These are phyloP conservation scores for Dolichomitus sp. DNA, from an alignment of 2,888 invertebrate species.

Conservation along the genomic window DNA sequence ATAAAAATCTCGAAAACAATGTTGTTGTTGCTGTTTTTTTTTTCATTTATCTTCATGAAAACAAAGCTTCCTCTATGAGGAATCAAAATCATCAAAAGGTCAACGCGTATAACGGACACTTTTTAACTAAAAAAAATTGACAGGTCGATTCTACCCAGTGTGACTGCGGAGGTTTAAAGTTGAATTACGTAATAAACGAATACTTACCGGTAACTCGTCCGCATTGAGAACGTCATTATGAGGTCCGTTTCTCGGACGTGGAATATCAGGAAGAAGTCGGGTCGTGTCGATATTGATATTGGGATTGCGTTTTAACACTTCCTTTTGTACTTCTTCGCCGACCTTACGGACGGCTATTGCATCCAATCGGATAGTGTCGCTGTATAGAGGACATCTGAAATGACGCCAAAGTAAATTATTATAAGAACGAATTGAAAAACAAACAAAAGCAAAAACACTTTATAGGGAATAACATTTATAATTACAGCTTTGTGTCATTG, in stretches of 20 bases:
- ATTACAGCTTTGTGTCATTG: constrained; percentile 79
- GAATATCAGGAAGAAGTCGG: constrained; percentile 72
- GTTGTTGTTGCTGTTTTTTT: no score
- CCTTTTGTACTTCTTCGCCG: constrained; percentile 82
- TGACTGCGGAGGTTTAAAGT: no score
- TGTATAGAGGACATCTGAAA: constrained; percentile 86
- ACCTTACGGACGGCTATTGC: constrained; percentile 83
- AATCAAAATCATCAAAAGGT: no score
- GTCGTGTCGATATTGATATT: constrained; percentile 83
- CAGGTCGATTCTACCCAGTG: no score
- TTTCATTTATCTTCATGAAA: no score
- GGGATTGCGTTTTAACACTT: constrained; percentile 81
- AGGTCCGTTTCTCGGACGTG: constrained; percentile 72
- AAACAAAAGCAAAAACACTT: not conserved
- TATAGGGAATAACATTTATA: not conserved
- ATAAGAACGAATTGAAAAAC: not conserved
- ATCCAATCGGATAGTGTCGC: constrained; percentile 84
- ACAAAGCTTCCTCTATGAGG: no score
- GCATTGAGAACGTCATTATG: constrained; percentile 69
- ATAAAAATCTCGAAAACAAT: no score
- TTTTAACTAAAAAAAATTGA: no score
- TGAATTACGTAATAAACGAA: not conserved
- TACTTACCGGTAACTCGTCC: constrained; percentile 71
- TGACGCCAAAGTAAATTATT: not conserved
- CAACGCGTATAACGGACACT: no score